phyloP scores from a whole-genome alignment of 2,888 invertebrate species.

The Athalia rosae region DNA sequence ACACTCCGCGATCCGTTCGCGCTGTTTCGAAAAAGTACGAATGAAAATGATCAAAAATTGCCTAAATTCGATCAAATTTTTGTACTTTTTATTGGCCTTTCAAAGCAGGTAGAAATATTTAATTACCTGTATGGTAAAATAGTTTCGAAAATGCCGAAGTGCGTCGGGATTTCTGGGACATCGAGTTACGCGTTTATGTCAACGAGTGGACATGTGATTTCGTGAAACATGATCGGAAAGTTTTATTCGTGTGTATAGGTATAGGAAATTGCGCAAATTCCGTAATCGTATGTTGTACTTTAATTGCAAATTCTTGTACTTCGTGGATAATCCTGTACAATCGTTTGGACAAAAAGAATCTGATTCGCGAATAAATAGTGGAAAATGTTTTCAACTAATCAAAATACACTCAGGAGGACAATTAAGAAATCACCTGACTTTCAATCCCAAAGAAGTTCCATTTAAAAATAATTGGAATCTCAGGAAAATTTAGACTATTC shows the following conservation, averaged over 20 bases:
- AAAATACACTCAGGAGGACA: too few species aligned
- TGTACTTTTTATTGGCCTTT: not conserved
- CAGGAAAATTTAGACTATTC: too few species aligned
- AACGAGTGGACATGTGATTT: not conserved
- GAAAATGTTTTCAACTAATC: too few species aligned
- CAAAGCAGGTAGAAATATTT: not conserved
- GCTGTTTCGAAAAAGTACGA: too few species aligned
- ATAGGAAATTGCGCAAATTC: not conserved
- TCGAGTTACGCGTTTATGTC: not conserved
- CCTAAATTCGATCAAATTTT: not conserved
- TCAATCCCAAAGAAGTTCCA: too few species aligned
- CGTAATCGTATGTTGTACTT: not conserved
- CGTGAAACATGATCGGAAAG: not conserved
- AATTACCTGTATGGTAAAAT: not conserved
- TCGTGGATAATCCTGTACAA: too few species aligned
- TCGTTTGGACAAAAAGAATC: too few species aligned
- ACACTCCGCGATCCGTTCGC: too few species aligned
- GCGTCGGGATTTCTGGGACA: not conserved
- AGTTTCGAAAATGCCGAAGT: not conserved
- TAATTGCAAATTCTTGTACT: not conserved
- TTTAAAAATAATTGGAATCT: too few species aligned
- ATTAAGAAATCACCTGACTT: too few species aligned
- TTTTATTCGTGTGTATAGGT: not conserved
- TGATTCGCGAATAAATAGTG: too few species aligned
- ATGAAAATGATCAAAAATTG: not conserved